Conservation (phyloP, 2,113 vertebrate species). For the Aythya baeri region DNA sequence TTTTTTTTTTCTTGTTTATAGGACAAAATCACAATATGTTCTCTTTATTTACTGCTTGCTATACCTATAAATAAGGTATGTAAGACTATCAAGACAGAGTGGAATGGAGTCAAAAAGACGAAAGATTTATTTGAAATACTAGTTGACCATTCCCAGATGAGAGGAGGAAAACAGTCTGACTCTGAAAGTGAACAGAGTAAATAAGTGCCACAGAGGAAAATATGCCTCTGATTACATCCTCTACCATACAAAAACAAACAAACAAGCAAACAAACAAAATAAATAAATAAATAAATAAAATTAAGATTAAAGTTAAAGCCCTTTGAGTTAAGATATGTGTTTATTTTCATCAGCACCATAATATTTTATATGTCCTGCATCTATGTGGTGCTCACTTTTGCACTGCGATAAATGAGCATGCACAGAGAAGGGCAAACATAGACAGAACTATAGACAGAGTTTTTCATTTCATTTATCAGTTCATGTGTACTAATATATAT, state of each 20-base stretch:
- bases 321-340: neutral
- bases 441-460: neutral
- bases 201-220: neutral
- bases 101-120: neutral
- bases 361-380: neutral
- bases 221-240: neutral
- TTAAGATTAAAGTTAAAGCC: neutral
- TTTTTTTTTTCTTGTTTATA: constrained; percentile 2
- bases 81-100: neutral
- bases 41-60: constrained; percentile 45
- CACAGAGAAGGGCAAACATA: neutral
- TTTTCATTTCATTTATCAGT: neutral
- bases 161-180: neutral
- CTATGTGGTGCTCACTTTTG: neutral
- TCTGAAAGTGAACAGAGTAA: neutral
- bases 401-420: neutral
- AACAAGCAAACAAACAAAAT: neutral
- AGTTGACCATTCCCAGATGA: neutral
- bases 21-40: neutral
- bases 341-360: neutral
- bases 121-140: constrained; percentile 42
- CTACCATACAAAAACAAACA: neutral
- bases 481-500: neutral
- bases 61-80: constrained; percentile 42
- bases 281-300: neutral